Evolutionary conservation across 2,113 vertebrate genomes (phyloP).

Genomic region (Podocnemis expansa): DNA sequence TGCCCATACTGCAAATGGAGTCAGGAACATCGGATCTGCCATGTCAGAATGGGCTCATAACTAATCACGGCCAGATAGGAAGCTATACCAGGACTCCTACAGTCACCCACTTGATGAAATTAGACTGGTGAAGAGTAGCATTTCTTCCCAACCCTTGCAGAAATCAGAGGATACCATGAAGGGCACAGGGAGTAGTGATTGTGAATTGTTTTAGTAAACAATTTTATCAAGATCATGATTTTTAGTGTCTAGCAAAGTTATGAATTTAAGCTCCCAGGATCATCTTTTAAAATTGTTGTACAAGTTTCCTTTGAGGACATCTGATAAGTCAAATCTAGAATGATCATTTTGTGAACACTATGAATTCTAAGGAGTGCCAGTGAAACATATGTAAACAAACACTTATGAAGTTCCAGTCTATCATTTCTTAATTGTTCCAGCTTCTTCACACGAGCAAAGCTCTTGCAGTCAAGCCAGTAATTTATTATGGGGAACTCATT

Average conservation of each 20-base stretch:
- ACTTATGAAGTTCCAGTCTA: not conserved
- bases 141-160: not conserved
- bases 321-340: not conserved
- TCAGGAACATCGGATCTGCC: not conserved
- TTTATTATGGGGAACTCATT: not conserved
- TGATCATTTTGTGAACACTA: too few species aligned
- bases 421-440: not conserved
- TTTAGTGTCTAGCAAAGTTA: not conserved
- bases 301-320: not conserved
- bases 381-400: not conserved
- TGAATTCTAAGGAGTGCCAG: not conserved
- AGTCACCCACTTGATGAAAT: not conserved
- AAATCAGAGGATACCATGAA: not conserved
- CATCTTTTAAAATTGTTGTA: not conserved
- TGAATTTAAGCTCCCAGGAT: not conserved
- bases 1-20: not conserved
- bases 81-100: not conserved
- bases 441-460: not conserved
- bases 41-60: too few species aligned
- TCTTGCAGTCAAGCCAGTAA: not conserved
- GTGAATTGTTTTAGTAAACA: not conserved
- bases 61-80: not conserved
- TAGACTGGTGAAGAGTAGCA: not conserved
- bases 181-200: too few species aligned
- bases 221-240: not conserved